Base-by-base conservation (phyloP, 1,140 invertebrate species). In the Phthorimaea operculella region DNA sequence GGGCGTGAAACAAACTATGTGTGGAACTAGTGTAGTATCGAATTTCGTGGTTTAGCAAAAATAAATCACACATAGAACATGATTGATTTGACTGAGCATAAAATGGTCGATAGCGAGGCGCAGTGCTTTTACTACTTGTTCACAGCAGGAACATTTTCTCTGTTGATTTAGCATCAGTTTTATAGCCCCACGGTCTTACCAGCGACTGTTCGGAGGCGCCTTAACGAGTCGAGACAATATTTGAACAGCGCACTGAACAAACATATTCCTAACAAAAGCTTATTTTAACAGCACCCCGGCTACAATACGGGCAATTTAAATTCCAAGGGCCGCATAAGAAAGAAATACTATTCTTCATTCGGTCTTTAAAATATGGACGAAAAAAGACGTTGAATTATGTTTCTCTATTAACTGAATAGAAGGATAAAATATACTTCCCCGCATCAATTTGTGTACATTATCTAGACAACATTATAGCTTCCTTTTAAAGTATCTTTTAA, bases 171-270 rank as follows among this genome's bases (percentile, higher is more conserved):
- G 47, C 51, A 49, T 59, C 52, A 57, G 55, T 54, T 63, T 62
- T 63, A 52, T 60, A 57, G 58, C 57, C 47, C 52, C 33, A 33
- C 44, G 54, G 57, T 54, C 54, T 17, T 17, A 33, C 12, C 51
- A 33, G 33, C 51, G 33, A 15, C 44, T 54, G 54, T 51, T 47
- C 55, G 33, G 52, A 61, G 55, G 63, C 55, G 55, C 52, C 54
- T 59, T 47, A 47, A 55, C 33, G 54, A 36, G 51, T 59, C 34
- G 44, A 28, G 55, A 54, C 52, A 63, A 62, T 65, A 62, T 59
- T 61, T 59, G 57, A 61, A 58, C 55, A 54, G n/a, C 52, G 57
- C 55, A 53, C 50, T 65, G 57, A 51, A 53, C 57, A 65, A 62
- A 64, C 51, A 49, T 57, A 52, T 49, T 52, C 47, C 34, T 47